Evolutionary conservation across 2,113 vertebrate genomes (phyloP).

Genomic region (Labeo rohita): DNA sequence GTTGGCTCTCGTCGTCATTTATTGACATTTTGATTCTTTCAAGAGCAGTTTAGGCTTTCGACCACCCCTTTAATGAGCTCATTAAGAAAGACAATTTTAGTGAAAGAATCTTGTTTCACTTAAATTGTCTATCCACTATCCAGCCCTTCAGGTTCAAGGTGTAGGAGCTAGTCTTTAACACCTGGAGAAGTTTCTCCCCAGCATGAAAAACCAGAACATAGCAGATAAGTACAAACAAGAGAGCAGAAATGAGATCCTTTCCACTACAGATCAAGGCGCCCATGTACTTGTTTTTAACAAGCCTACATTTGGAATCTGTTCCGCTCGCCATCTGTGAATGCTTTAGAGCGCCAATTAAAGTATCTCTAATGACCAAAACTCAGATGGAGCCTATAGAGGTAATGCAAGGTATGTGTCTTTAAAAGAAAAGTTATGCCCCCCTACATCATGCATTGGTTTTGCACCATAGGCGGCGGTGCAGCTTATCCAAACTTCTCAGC

Average conservation of each 20-base stretch:
- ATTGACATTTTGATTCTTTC: neutral
- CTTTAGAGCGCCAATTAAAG: constrained; percentile 61
- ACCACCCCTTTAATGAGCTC: neutral
- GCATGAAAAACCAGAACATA: neutral
- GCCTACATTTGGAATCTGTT: constrained; percentile 50
- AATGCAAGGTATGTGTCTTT: constrained; percentile 35
- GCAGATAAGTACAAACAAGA: neutral
- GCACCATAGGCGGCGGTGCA: neutral
- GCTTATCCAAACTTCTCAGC: neutral
- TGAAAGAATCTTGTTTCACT: neutral
- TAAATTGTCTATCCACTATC: neutral
- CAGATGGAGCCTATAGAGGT: constrained; percentile 42
- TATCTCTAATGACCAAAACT: constrained; percentile 60
- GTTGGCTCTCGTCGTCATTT: neutral
- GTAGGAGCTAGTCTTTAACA: neutral
- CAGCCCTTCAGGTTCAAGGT: neutral
- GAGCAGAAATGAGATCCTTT: constrained; percentile 4
- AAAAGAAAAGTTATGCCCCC: constrained; percentile 23
- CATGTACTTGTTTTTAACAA: constrained; percentile 34
- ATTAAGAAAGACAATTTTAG: neutral
- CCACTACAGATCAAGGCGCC: constrained; percentile 35
- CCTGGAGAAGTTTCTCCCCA: neutral
- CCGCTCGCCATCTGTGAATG: constrained; percentile 58
- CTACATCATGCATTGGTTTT: constrained; percentile 1
- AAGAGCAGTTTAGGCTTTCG: neutral